These are phyloP conservation scores for Tetramorium alpestre DNA, from an alignment of 1,140 invertebrate species.

Conservation along the genomic window DNA sequence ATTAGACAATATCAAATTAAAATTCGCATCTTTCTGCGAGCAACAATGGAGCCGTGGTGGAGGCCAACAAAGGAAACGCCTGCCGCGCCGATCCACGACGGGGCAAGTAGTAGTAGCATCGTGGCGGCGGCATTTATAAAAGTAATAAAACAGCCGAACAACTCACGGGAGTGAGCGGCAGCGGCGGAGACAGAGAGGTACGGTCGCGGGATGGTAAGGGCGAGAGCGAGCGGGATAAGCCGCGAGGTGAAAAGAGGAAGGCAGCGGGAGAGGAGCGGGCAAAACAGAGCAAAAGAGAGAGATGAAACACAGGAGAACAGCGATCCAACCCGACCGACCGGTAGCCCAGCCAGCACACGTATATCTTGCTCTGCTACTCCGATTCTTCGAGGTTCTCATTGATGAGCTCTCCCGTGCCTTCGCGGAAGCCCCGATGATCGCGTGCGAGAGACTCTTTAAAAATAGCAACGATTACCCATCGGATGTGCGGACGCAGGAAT, in stretches of 20 bases:
- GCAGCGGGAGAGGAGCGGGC: conserved; percentile 50
- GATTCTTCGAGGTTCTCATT: conserved; percentile 82
- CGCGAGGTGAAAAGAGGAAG: conserved; percentile 60
- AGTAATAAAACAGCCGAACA: conserved; percentile 82
- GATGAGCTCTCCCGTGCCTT: conserved; percentile 63
- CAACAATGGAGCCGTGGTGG: conserved; percentile 77
- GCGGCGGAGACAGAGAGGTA: conserved; percentile 50
- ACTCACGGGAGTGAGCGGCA: conserved; percentile 72
- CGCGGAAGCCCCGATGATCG: conserved; percentile 6
- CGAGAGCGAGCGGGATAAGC: conserved; percentile 64
- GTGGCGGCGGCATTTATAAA: conserved; percentile 78
- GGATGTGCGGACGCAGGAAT: not conserved
- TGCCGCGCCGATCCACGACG: conserved; percentile 61
- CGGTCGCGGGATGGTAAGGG: conserved; percentile 54
- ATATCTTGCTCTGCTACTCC: conserved; percentile 81
- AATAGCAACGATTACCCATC: conserved; percentile 38
- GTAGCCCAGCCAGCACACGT: conserved; percentile 79
- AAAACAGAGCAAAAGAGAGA: conserved; percentile 79
- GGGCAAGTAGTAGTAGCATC: conserved; percentile 51
- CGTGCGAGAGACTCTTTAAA: conserved; percentile 30
- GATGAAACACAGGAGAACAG: conserved; percentile 80
- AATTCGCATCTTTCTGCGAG: conserved; percentile 77
- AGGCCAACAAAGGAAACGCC: conserved; percentile 79
- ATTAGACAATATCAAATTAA: conserved; percentile 82
- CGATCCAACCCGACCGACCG: conserved; percentile 83